These are phyloP conservation scores for Lapara coniferarum DNA, from an alignment of 2,888 invertebrate species.

Conservation along the genomic window DNA sequence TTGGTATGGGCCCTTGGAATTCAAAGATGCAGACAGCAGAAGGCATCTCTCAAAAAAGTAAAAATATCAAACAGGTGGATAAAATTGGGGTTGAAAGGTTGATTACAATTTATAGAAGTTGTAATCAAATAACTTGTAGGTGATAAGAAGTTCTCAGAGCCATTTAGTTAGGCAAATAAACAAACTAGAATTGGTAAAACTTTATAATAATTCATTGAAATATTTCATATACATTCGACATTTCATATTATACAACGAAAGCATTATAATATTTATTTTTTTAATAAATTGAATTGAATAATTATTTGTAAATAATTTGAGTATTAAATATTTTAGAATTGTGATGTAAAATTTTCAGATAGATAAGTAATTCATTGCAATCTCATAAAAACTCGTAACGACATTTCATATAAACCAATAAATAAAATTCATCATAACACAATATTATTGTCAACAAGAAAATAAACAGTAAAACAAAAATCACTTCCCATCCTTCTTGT, in stretches of 20 bases:
- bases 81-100: too few relatives aligned
- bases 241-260: conserved; percentile 23
- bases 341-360: neutral
- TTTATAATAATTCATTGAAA: conserved; percentile 13
- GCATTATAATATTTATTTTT: neutral
- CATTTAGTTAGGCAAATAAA: neutral
- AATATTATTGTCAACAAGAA: conserved; percentile 18
- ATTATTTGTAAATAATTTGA: conserved; percentile 7
- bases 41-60: too few relatives aligned
- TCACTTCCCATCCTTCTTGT: too few relatives aligned
- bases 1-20: too few relatives aligned
- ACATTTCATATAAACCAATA: neutral
- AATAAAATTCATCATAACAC: conserved; percentile 4
- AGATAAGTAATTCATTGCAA: neutral
- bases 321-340: conserved; percentile 15
- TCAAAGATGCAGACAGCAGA: too few relatives aligned
- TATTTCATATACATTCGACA: conserved; percentile 11
- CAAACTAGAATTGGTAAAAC: neutral
- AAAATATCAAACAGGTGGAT: too few relatives aligned
- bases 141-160: too few relatives aligned
- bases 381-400: neutral
- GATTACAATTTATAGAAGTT: too few relatives aligned
- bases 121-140: too few relatives aligned
- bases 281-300: neutral
- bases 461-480: conserved; percentile 16